These are phyloP conservation scores for Chalcosyrphus nemorum DNA, from an alignment of 2,888 invertebrate genomes.

Conservation along the genomic window DNA sequence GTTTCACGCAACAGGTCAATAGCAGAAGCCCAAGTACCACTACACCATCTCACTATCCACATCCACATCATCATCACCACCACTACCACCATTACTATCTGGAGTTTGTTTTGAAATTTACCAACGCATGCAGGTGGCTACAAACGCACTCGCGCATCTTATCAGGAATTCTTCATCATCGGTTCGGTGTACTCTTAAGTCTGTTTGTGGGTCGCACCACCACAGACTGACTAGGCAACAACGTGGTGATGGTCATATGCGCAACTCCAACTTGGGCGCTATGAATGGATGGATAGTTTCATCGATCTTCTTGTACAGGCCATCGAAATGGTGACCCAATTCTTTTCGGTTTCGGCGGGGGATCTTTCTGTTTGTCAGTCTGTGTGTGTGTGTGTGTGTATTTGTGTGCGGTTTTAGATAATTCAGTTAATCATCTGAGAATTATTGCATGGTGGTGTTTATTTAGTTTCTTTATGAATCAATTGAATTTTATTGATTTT, in stretches of 20 bases:
- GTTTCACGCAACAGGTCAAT: slow-evolving; percentile 68
- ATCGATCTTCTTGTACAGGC: slow-evolving; percentile 48
- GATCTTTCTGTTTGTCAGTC: background rate
- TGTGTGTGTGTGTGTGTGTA: background rate
- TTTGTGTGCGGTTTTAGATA: slow-evolving; percentile 49
- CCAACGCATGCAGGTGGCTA: slow-evolving; percentile 59
- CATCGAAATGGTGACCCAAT: slow-evolving; percentile 64
- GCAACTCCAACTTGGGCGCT: slow-evolving; percentile 35
- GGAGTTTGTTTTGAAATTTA: slow-evolving; percentile 15
- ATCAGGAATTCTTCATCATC: slow-evolving; percentile 56
- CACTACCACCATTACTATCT: background rate
- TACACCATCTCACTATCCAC: slow-evolving; percentile 3
- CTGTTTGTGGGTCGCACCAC: slow-evolving; percentile 55
- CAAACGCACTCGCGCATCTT: slow-evolving; percentile 58
- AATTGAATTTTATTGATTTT: slow-evolving; percentile 58
- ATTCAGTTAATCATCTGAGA: slow-evolving; percentile 61
- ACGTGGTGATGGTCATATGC: slow-evolving; percentile 50
- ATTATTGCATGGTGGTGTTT: slow-evolving; percentile 49
- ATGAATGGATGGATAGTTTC: slow-evolving; percentile 55
- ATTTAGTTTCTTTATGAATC: slow-evolving; percentile 44
- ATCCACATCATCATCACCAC: slow-evolving; percentile 1
- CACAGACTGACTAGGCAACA: slow-evolving; percentile 1
- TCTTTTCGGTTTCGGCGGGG: slow-evolving; percentile 28
- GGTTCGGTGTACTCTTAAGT: slow-evolving; percentile 27
- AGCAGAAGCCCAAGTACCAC: slow-evolving; percentile 13